phyloP scores from a whole-genome alignment of 2,797 vertebrate genomes.

The Selene dorsalis region DNA sequence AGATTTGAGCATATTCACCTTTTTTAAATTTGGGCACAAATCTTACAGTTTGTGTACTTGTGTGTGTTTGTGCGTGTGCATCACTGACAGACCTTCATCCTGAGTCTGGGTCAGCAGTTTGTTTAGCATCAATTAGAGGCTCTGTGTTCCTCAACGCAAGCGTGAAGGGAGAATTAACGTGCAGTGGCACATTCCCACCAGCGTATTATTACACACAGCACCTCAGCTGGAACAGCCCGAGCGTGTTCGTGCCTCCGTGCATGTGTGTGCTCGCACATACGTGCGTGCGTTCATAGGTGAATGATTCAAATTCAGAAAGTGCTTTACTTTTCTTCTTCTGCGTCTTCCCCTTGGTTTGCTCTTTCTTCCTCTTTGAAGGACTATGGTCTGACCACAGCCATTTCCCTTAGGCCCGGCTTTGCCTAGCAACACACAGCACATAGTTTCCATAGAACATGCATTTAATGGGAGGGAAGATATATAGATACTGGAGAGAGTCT shows the following conservation, averaged over 20 bases:
- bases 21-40: slow-evolving; percentile 50
- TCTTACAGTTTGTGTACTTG: slow-evolving; percentile 62
- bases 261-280: slow-evolving; percentile 4
- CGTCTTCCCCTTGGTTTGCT: slow-evolving; percentile 57
- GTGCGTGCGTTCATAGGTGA: slow-evolving; percentile 10
- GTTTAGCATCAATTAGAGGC: slow-evolving; percentile 91
- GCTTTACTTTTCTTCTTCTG: slow-evolving; percentile 43
- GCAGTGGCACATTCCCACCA: slow-evolving; percentile 93
- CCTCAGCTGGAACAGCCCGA: slow-evolving; percentile 76
- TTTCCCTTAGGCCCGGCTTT: slow-evolving; percentile 76
- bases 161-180: slow-evolving; percentile 92
- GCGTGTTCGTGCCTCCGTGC: slow-evolving; percentile 32
- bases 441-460: slow-evolving; percentile 82
- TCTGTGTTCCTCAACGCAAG: slow-evolving; percentile 93
- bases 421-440: slow-evolving; percentile 79
- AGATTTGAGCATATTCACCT: slow-evolving; percentile 31
- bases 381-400: slow-evolving; percentile 82
- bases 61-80: slow-evolving; percentile 67
- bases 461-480: slow-evolving; percentile 78
- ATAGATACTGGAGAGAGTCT: slow-evolving; percentile 75
- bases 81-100: slow-evolving; percentile 83
- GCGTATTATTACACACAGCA: slow-evolving; percentile 80
- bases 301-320: slow-evolving; percentile 60
- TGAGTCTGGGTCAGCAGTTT: slow-evolving; percentile 87
- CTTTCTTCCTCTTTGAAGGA: slow-evolving; percentile 74